Evolutionary conservation across 1,140 invertebrate species (phyloP), one percentile per base, ranked within the genome.

Genomic region (Pectinophora gossypiella): DNA sequence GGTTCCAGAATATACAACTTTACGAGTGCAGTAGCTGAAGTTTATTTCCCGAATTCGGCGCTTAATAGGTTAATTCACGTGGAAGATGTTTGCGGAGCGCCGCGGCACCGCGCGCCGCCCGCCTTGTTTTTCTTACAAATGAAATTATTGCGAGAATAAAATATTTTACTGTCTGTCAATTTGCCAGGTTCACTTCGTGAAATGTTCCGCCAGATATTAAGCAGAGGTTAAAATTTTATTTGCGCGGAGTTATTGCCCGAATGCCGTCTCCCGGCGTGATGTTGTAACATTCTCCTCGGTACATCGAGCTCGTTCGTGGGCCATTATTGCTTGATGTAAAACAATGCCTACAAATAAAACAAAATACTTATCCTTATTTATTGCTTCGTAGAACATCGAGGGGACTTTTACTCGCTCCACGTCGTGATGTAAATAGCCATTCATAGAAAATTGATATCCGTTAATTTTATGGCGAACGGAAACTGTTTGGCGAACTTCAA

Each of bases 161-260:
- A 87, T 87, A 85, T 87, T 86, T 87, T 84, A 87, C 76, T 74
- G 83, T 82, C 83, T 85, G 83, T 85, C 83, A 85, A 87, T 87
- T 87, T 76, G 67, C 51, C 59, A 60, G 65, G 64, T 68, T 78
- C 69, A 69, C 63, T 72, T 66, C 64, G 68, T 55, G 72, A 69
- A 81, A 71, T 61, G 67, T 65, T 67, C 56, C 65, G 65, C 51
- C 60, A 72, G 81, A 84, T 81, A 83, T 87, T 84, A 85, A 83
- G 76, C 81, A 82, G 81, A 75, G 78, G 75, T 85, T 85, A 79
- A 80, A 78, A 85, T 85, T 87, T 84, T 87, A 85, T 84, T 87
- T 72, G 76, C 68, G 22, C 59, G 61, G 56, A 78, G 72, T 82
- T 80, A 83, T 77, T 71, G 74, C 72, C 55, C 51, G 65, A 70